Evolutionary conservation across 2,797 vertebrate species (phyloP), one percentile per base, ranked within the genome.

Genomic region (Acipenser transmontanus): DNA sequence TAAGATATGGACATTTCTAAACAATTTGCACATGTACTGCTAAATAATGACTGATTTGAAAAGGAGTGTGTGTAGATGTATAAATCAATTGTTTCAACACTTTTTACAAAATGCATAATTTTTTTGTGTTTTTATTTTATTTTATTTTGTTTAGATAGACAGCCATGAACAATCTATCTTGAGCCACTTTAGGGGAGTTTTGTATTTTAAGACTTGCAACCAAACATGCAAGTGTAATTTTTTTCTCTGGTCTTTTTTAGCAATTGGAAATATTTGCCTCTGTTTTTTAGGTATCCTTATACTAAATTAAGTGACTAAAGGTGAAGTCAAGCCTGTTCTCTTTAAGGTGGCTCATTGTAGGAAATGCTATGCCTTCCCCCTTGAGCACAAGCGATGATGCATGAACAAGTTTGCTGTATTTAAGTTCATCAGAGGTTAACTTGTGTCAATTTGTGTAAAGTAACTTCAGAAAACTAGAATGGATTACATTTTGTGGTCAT

Each of bases 401-500:
- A 93, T 93, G 91, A 93, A 91, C 88, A 93, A 85, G 86, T 93
- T 94, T 93, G 93, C 92, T 94, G 83, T 88, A 85, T 89, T 87
- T 77, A 82, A 91, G 87, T 83, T 87, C 87, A 87, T 89, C 86
- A 88, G 84, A 81, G 83, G 78, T 89, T 92, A 87, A 79, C 86
- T 87, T 88, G 83, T 91, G 79, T 79, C 51, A 87, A 89, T 89
- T 94, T 93, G 89, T 93, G 91, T 94, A 94, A 84, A 84, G 84
- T 90, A 89, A 91, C 91, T 92, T 92, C 87, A 89, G 88, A 88
- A 94, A 90, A 93, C 93, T 97, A 97, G 93, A 95, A 93, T 91
- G 91, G 89, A 95, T 92, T 93, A 93, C 82, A 93, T 92, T 91
- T 95, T 95, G 93, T 98, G 93, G 92, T 95, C 92, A 93, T 93